A percentile compares a stretch with the other conserved stretches of the same genome.
Conservation (phyloP, 2,113 vertebrate genomes). For the Centropristis striata region DNA sequence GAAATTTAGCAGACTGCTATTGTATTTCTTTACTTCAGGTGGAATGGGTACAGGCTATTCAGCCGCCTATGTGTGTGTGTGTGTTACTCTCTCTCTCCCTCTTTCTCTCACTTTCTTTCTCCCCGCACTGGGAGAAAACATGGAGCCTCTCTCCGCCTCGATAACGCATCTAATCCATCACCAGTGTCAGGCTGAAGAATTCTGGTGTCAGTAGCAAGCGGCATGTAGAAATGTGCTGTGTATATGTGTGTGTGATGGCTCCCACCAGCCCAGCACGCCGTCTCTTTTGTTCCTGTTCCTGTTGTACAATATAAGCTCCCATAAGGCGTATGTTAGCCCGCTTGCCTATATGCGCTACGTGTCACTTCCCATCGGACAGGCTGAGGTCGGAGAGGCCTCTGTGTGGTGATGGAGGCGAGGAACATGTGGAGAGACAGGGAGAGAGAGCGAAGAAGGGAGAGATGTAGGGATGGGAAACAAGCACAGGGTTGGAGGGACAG, state of each 20-base stretch:
- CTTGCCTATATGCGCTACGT: slow-evolving; percentile 43
- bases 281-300: slow-evolving; percentile 74
- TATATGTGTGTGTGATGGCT: slow-evolving; percentile 50
- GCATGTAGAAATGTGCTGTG: slow-evolving; percentile 53
- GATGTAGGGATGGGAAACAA: neutral
- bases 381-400: slow-evolving; percentile 35
- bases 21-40: slow-evolving; percentile 70
- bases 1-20: slow-evolving; percentile 68
- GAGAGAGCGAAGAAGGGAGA: neutral
- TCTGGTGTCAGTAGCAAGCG: slow-evolving; percentile 76
- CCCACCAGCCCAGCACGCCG: slow-evolving; percentile 57
- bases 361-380: slow-evolving; percentile 75
- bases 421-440: neutral
- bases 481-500: neutral
- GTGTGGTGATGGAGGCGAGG: slow-evolving; percentile 39
- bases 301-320: slow-evolving; percentile 75
- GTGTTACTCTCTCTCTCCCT: slow-evolving; percentile 13
- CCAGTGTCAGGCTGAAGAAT: slow-evolving; percentile 81
- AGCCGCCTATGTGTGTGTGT: slow-evolving; percentile 36
- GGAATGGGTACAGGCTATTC: slow-evolving; percentile 53
- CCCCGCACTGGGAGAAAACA: slow-evolving; percentile 60
- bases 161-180: slow-evolving; percentile 87
- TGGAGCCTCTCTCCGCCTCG: slow-evolving; percentile 76
- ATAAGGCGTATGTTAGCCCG: slow-evolving; percentile 70
- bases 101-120: slow-evolving; percentile 50